These are phyloP conservation scores for Leucopsar rothschildi DNA, from an alignment of 2,113 vertebrate genomes.

Conservation along the genomic window DNA sequence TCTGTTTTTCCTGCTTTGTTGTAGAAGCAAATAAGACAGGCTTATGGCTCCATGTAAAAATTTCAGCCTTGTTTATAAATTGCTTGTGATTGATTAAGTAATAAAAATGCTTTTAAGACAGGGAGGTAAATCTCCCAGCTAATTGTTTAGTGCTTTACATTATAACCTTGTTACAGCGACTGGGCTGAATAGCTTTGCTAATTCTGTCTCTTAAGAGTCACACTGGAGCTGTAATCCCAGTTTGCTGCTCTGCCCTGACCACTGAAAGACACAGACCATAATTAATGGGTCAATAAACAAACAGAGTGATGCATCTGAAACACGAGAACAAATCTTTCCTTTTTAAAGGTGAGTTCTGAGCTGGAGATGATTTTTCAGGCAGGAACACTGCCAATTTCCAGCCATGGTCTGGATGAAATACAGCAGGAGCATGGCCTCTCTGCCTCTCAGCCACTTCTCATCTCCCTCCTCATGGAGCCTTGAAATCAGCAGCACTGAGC, in stretches of 20 bases:
- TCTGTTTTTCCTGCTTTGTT: constrained; percentile 51
- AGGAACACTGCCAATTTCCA: background rate
- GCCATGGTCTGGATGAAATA: background rate
- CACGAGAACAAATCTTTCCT: background rate
- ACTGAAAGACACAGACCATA: constrained; percentile 18
- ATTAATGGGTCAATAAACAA: constrained; percentile 50
- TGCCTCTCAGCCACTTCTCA: background rate
- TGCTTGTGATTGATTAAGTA: constrained; percentile 78
- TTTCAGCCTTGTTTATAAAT: constrained; percentile 77
- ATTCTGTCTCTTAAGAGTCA: constrained; percentile 50
- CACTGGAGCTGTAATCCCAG: constrained; percentile 17
- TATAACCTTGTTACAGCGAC: constrained; percentile 64
- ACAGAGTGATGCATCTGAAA: background rate
- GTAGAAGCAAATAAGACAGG: constrained; percentile 61
- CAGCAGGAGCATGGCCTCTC: background rate
- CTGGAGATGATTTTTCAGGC: background rate
- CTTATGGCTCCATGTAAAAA: constrained; percentile 71
- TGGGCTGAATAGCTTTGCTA: constrained; percentile 11
- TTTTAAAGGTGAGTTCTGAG: constrained; percentile 1
- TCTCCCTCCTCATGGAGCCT: background rate
- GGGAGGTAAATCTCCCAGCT: constrained; percentile 74
- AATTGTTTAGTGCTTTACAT: constrained; percentile 74
- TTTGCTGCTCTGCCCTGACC: background rate
- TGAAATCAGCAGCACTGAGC: background rate
- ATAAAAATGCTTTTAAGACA: constrained; percentile 82